Evolutionary conservation across 2,797 vertebrate genomes (phyloP), one percentile per base, ranked within the genome.

Genomic region (Poecilia picta): DNA sequence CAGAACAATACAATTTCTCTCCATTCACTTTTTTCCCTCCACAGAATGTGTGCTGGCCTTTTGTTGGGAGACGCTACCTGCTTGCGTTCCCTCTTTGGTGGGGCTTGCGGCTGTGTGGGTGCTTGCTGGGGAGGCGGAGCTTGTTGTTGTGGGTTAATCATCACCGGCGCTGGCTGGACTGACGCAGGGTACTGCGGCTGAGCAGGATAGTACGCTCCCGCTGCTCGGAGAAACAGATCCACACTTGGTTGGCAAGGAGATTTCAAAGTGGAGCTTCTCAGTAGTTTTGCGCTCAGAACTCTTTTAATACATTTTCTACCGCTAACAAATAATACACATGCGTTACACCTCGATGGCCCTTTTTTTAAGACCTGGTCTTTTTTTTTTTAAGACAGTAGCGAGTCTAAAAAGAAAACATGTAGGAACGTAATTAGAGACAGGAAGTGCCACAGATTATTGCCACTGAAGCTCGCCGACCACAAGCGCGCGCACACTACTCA

Each of bases 141-240:
- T 88, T 92, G 95, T 85, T 92, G 94, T 89, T 95, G 94, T 79
- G 95, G 87, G 93, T 93, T 98, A 90, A 99, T 97, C 92, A 99
- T 97, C 89, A 98, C 97, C 0, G 94, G 93, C 5, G 97, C 78
- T 11, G 97, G 62, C 76, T 97, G 96, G 85, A 98, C 98, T 75
- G 97, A 94, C 1, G 96, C 80, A 0, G 96, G 90, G 93, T 98
- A 99, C 89, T 97, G 97, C 13, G 94, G 85, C 83, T 98, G 97
- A 0, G 98, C 96, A 28, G 98, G 97, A 89, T 98, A 99, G 89
- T 98, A 99, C 20, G 98, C 95, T 85, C 97, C 98, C 81, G 98
- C 97, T 98, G 93, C 25, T 36, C 5, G 57, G 81, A 75, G 31
- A 0, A 74, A 76, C 10, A n/a, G 68, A 45, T 45, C 16, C 68